These are phyloP conservation scores for Drosophila fuyamai DNA, from an alignment of 1,140 invertebrate species.

Conservation along the genomic window DNA sequence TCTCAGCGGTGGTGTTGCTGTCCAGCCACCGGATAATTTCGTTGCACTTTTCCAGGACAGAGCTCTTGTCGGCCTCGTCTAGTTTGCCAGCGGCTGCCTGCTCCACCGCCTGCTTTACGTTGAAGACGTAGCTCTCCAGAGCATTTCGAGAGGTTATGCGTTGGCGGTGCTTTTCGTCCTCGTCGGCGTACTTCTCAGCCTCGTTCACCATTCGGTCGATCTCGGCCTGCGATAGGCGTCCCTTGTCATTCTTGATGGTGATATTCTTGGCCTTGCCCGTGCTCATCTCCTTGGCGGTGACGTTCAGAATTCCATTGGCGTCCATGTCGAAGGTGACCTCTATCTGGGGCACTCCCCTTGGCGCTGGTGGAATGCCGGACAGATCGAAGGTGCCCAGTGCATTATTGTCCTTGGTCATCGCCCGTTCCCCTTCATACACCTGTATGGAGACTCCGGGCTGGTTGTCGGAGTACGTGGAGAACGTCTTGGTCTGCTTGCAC, in stretches of 20 bases:
- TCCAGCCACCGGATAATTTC: slow-evolving; percentile 88
- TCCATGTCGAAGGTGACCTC: slow-evolving; percentile 88
- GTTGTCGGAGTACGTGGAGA: slow-evolving; percentile 89
- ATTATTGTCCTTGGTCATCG: slow-evolving; percentile 91
- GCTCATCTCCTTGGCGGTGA: slow-evolving; percentile 86
- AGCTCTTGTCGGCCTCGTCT: slow-evolving; percentile 87
- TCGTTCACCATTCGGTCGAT: slow-evolving; percentile 87
- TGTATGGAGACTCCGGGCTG: slow-evolving; percentile 89
- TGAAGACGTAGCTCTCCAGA: slow-evolving; percentile 90
- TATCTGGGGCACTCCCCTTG: slow-evolving; percentile 92
- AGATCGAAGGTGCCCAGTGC: slow-evolving; percentile 91
- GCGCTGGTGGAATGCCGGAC: slow-evolving; percentile 92
- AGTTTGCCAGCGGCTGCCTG: slow-evolving; percentile 86
- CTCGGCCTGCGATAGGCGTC: slow-evolving; percentile 91
- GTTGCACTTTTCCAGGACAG: slow-evolving; percentile 85
- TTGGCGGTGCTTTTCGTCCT: slow-evolving; percentile 89
- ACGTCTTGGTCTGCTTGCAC: slow-evolving; percentile 88
- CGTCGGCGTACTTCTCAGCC: slow-evolving; percentile 77
- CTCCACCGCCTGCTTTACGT: slow-evolving; percentile 87
- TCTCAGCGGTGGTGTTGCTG: slow-evolving; percentile 87
- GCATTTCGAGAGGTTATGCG: slow-evolving; percentile 86
- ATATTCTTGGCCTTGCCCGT: slow-evolving; percentile 89
- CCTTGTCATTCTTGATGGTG: slow-evolving; percentile 94
- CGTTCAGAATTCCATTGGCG: slow-evolving; percentile 88
- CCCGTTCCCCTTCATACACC: slow-evolving; percentile 89